Evolutionary conservation across 2,888 invertebrate species (phyloP), one percentile per base, ranked within the genome.

Genomic region (Spatulosminthurus flaviceps): DNA sequence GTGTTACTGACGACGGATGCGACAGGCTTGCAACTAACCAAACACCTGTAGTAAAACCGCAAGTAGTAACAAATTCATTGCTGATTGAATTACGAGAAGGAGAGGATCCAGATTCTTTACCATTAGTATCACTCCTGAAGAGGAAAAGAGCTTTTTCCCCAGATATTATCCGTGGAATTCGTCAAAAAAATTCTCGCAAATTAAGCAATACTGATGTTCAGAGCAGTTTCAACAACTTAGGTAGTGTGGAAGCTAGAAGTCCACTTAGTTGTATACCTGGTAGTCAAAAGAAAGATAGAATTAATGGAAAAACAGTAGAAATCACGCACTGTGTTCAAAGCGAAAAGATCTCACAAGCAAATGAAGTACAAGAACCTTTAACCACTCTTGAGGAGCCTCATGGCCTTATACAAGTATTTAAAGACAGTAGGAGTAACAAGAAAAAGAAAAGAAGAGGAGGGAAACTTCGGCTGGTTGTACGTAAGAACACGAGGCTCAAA

Each of bases 71-170:
- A 19, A n/a, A n/a, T n/a, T 19, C 34, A 34, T 34, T 51, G 51
- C 51, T 51, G 16, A 1, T 51, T 13, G 51, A 51, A 19, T n/a
- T 51, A n/a, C n/a, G n/a, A 19, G 28, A 28, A 28, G 70, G 4
- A 41, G 22, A 70, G 5, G 70, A 42, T 13, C 41, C 34, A 2
- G 51, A 51, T 51, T 51, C 51, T 19, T 11, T n/a, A 13, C 70
- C 70, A n/a, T 41, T 70, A 0, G 21, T 64, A n/a, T 28, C 74
- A 9, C 34, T 74, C 19, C 61, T 61, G 7, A 26, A 24, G 22
- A 24, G 64, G 24, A 76, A 76, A 67, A 34, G 75, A 76, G 75
- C 75, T 67, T 76, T 76, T 66, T 67, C 75, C 19, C 75, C 75
- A 21, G 75, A 76, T 42, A 76, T 76, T 22, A 76, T 61, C 34